These are phyloP conservation scores for Fabriciana adippe DNA, from an alignment of 2,888 invertebrate species.

Conservation along the genomic window DNA sequence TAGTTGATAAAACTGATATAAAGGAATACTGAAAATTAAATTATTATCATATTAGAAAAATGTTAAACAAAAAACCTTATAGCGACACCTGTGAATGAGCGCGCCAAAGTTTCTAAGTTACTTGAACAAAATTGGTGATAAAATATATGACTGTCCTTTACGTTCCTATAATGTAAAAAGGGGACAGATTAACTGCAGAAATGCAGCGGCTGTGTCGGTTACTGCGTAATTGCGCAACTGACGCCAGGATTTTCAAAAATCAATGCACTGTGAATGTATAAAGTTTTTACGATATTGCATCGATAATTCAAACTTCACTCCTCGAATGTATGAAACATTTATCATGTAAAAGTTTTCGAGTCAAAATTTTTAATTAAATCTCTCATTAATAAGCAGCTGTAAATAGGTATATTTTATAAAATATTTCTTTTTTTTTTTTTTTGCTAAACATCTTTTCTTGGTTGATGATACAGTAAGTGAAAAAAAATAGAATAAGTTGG, in stretches of 20 bases:
- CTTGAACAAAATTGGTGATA: slow-evolving; percentile 6
- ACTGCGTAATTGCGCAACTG: slow-evolving; percentile 21
- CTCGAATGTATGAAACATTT: not conserved
- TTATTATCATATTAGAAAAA: not conserved
- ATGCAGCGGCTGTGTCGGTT: slow-evolving; percentile 13
- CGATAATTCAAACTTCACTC: not conserved
- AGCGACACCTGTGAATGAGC: not conserved
- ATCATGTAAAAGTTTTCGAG: not conserved
- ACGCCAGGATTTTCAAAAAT: slow-evolving; percentile 17
- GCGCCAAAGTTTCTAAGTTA: slow-evolving; percentile 8
- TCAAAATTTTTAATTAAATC: not conserved
- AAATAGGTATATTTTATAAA: not conserved
- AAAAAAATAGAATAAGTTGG: too few relatives aligned
- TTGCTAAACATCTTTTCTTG: too few relatives aligned
- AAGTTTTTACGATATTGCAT: slow-evolving; percentile 10
- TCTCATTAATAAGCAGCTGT: too few relatives aligned
- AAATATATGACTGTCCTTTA: slow-evolving; percentile 15
- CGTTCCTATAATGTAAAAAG: slow-evolving; percentile 6
- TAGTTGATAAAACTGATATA: too few relatives aligned
- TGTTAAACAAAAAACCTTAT: not conserved
- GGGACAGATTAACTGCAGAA: slow-evolving; percentile 24
- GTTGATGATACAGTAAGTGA: too few relatives aligned
- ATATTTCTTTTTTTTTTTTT: not conserved
- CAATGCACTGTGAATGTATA: slow-evolving; percentile 10
- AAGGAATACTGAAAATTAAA: too few relatives aligned